Percentiles rank a stretch among this genome's conserved stretches.
These are phyloP conservation scores for Takifugu flavidus DNA, from an alignment of 2,113 vertebrate genomes.

Conservation along the genomic window DNA sequence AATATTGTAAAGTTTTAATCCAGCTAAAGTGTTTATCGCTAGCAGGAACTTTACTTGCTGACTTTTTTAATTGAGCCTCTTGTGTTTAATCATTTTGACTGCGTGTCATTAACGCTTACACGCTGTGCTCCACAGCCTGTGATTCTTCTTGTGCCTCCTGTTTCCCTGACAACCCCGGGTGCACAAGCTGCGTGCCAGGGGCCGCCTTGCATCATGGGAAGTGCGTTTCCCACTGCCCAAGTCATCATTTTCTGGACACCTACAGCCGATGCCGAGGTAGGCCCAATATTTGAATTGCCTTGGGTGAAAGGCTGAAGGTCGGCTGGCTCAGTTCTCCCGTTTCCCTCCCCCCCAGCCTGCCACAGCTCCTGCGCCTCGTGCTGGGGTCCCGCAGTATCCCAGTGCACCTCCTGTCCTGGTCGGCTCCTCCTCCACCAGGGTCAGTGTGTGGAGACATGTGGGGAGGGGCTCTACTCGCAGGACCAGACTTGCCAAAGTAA, in stretches of 20 bases:
- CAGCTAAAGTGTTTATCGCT: no score
- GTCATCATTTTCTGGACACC: conserved; percentile 70
- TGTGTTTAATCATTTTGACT: neutral
- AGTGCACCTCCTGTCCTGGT: conserved; percentile 79
- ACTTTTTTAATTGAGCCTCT: neutral
- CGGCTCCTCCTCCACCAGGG: conserved; percentile 73
- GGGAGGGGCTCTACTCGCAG: conserved; percentile 81
- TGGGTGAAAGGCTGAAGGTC: no score
- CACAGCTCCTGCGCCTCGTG: conserved; percentile 83
- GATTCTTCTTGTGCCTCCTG: conserved; percentile 83
- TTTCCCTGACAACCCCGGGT: conserved; percentile 74
- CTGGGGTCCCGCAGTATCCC: conserved; percentile 76
- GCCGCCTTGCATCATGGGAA: conserved; percentile 75
- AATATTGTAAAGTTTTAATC: no score
- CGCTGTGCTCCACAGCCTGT: conserved; percentile 76
- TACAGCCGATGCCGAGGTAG: conserved; percentile 81
- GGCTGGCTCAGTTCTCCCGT: neutral
- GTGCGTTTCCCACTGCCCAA: conserved; percentile 81
- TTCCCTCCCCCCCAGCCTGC: conserved; percentile 72
- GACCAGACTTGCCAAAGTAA: conserved; percentile 82
- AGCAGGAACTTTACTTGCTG: neutral
- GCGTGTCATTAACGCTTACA: conserved; percentile 20
- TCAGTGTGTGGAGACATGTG: conserved; percentile 83
- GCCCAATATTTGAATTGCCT: conserved; percentile 10
- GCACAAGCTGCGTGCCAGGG: conserved; percentile 77